These are phyloP conservation scores for Aptenodytes forsteri DNA, from an alignment of 2,113 vertebrate genomes.

Conservation along the genomic window DNA sequence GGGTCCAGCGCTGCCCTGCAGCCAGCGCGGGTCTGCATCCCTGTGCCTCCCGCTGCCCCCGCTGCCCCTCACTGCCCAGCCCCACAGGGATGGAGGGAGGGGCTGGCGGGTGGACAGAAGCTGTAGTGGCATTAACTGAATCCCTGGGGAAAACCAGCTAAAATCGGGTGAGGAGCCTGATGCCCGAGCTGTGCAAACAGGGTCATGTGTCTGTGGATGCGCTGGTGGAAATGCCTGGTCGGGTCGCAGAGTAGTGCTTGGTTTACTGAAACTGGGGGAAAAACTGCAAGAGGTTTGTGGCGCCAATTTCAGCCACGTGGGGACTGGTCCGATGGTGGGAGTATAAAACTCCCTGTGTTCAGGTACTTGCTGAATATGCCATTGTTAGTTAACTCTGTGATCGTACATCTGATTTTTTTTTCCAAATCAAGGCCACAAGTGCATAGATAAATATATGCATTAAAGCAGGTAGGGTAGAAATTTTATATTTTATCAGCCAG, in stretches of 20 bases:
- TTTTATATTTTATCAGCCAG: background rate
- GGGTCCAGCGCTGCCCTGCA: background rate
- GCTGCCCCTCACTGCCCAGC: accelerated
- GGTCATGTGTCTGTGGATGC: accelerated
- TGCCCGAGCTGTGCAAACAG: background rate
- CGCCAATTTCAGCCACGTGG: accelerated
- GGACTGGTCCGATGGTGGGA: background rate
- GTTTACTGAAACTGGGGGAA: background rate
- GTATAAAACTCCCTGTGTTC: background rate
- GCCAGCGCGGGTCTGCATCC: accelerated
- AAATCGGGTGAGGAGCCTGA: background rate
- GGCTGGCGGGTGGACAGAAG: background rate
- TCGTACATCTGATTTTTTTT: background rate
- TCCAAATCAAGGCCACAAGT: background rate
- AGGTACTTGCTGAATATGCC: background rate
- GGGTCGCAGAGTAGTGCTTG: background rate
- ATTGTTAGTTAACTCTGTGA: background rate
- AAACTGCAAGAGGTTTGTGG: background rate
- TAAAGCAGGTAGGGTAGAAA: background rate
- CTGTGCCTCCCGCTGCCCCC: too few species aligned
- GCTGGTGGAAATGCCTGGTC: accelerated
- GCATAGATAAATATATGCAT: background rate
- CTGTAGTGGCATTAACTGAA: accelerated
- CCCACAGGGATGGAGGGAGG: background rate
- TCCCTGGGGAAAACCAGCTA: background rate